phyloP scores from a whole-genome alignment of 2,888 invertebrate species.

The Odiellus spinosus region DNA sequence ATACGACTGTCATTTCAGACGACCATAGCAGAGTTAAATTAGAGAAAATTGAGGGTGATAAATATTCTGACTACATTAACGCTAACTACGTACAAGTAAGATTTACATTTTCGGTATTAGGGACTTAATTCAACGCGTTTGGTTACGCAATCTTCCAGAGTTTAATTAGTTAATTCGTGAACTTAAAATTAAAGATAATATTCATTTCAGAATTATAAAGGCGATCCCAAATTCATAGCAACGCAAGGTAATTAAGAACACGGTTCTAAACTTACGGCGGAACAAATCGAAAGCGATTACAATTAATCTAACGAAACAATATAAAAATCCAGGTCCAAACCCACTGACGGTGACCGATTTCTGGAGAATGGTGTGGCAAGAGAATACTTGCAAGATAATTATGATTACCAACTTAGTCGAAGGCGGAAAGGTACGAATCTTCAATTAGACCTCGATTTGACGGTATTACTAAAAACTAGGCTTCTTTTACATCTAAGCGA shows the following conservation, averaged over 20 bases:
- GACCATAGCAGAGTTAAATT: slow-evolving; percentile 9
- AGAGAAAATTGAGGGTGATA: neutral
- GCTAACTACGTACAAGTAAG: slow-evolving; percentile 10
- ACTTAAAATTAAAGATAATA: neutral
- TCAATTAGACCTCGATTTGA: neutral
- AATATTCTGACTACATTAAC: slow-evolving; percentile 7
- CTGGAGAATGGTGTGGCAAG: slow-evolving; percentile 13
- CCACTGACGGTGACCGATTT: slow-evolving; percentile 6
- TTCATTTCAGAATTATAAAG: slow-evolving; percentile 7
- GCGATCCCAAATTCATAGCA: slow-evolving; percentile 6
- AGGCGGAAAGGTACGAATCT: slow-evolving; percentile 9
- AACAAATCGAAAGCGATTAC: too few species aligned
- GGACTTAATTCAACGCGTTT: too few species aligned
- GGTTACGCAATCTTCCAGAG: too few species aligned
- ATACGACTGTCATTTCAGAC: slow-evolving; percentile 5
- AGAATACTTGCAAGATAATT: slow-evolving; percentile 8
- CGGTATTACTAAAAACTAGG: too few species aligned
- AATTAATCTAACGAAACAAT: too few species aligned
- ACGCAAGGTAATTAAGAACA: slow-evolving; percentile 14
- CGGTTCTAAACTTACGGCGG: too few species aligned
- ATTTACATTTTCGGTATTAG: too few species aligned
- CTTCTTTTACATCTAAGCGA: too few species aligned
- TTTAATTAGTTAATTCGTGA: neutral
- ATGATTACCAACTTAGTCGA: slow-evolving; percentile 12
- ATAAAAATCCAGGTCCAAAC: slow-evolving; percentile 7